A percentile compares a stretch with the other conserved stretches of the same genome.
Evolutionary conservation across 2,888 invertebrate genomes (phyloP).

Genomic region (Ctena decussata): DNA sequence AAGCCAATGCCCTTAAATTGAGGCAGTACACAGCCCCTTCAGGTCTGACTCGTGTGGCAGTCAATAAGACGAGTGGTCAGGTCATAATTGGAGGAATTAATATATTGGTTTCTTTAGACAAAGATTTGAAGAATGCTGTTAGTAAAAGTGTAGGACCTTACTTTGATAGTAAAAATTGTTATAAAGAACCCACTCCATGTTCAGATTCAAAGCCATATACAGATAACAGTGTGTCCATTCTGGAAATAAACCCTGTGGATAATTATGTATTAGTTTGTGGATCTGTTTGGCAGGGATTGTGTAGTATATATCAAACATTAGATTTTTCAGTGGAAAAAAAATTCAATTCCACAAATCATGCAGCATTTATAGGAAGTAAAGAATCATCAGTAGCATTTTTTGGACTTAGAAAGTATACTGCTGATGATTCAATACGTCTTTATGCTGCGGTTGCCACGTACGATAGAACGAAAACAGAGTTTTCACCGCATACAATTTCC

Average conservation of each 20-base stretch:
- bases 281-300: constrained; percentile 47
- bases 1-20: not conserved
- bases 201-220: not conserved
- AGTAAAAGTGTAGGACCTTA: constrained; percentile 15
- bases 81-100: constrained; percentile 54
- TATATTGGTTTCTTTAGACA: constrained; percentile 37
- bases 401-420: constrained; percentile 28
- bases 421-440: constrained; percentile 31
- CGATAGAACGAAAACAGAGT: constrained; percentile 41
- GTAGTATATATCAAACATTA: constrained; percentile 49
- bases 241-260: constrained; percentile 45
- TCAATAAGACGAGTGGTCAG: constrained; percentile 30
- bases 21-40: constrained; percentile 18
- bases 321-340: constrained; percentile 9
- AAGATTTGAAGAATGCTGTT: constrained; percentile 20
- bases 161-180: constrained; percentile 54
- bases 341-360: constrained; percentile 50
- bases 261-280: constrained; percentile 60
- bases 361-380: constrained; percentile 57
- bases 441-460: constrained; percentile 60
- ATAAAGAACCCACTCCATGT: constrained; percentile 22
- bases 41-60: constrained; percentile 24
- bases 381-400: constrained; percentile 54
- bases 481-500: constrained; percentile 58
- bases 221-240: constrained; percentile 39